A percentile compares a stretch with the other conserved stretches of the same genome.
These are phyloP conservation scores for Dissostichus mawsoni DNA, from an alignment of 2,113 vertebrate genomes.

Conservation along the genomic window DNA sequence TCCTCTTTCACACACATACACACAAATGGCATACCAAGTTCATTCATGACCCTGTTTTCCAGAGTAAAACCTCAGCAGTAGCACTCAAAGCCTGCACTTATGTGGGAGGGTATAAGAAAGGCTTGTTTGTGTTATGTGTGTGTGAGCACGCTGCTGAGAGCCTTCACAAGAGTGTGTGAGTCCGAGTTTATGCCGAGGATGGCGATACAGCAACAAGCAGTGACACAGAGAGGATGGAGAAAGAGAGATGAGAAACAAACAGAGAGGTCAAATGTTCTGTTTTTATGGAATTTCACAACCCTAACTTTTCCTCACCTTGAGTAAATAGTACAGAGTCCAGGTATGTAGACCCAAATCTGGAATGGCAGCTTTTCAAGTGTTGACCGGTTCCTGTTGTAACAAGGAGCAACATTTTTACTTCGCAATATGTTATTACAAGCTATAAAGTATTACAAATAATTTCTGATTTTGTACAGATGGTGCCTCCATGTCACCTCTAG, in stretches of 20 bases:
- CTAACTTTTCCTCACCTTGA: slow-evolving; percentile 2
- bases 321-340: slow-evolving; percentile 25
- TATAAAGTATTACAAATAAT: background rate
- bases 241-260: background rate
- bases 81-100: slow-evolving; percentile 47
- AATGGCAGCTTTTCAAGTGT: background rate
- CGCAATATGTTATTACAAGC: background rate
- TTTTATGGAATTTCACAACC: background rate
- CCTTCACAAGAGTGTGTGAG: slow-evolving; percentile 10
- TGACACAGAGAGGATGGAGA: background rate
- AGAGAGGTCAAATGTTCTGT: background rate
- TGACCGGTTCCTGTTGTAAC: background rate
- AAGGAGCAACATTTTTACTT: background rate
- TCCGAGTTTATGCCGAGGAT: background rate
- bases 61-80: slow-evolving; percentile 26
- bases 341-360: background rate
- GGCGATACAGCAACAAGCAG: background rate
- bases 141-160: background rate
- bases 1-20: background rate
- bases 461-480: slow-evolving; percentile 33
- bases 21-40: slow-evolving; percentile 21
- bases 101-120: slow-evolving; percentile 40
- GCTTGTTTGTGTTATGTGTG: slow-evolving; percentile 44
- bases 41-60: slow-evolving; percentile 60
- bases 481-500: background rate